Base-by-base conservation (phyloP, 2,888 invertebrate genomes). In the Phoronis australis region DNA sequence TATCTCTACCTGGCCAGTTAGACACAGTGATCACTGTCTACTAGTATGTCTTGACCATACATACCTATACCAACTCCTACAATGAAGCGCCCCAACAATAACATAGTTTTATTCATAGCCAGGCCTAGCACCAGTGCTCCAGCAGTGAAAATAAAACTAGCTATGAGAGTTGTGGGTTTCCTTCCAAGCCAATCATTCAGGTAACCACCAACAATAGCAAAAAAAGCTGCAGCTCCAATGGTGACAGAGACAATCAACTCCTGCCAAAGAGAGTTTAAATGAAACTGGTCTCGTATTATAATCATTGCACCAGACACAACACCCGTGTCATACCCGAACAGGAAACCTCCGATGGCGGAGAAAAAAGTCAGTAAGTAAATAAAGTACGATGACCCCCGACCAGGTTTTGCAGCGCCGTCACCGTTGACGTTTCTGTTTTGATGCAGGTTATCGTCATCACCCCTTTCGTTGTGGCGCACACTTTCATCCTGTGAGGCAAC, bases 291-390 rank as follows among this genome's bases (percentile, higher is more conserved):
- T 54, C 71, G 72, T 37, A 71, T 53, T 4, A 75, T 53, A 4
- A 80, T 57, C 74, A 80, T 77, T 1, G 80, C 80, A 18, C 81
- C 80, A 0, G 81, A 81, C 2, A 82, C 78, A 27, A 82, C 80
- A 5, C 82, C 82, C 0, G 82, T 83, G 60, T 82, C 82, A 65
- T 83, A 82, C n/a, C 82, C 82, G 63, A 82, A 82, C 22, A 81
- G 68, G 60, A 81, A 80, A 1, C 81, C 81, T 3, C 81, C 81
- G 38, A 75, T 67, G 21, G 72, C 69, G 1, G 73, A 64, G 55
- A 74, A 68, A 45, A 68, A 62, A 22, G 73, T 61, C 26, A 75
- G 50, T 15, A 65, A 25, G 49, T 64, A 65, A 9, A 31, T 15
- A 31, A 31, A 31, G n/a, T n/a, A n/a, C n/a, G n/a, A n/a, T n/a